A percentile compares a stretch with the other conserved stretches of the same genome.
These are phyloP conservation scores for Drosophila ironensis DNA, from an alignment of 1,140 invertebrate species.

Conservation along the genomic window DNA sequence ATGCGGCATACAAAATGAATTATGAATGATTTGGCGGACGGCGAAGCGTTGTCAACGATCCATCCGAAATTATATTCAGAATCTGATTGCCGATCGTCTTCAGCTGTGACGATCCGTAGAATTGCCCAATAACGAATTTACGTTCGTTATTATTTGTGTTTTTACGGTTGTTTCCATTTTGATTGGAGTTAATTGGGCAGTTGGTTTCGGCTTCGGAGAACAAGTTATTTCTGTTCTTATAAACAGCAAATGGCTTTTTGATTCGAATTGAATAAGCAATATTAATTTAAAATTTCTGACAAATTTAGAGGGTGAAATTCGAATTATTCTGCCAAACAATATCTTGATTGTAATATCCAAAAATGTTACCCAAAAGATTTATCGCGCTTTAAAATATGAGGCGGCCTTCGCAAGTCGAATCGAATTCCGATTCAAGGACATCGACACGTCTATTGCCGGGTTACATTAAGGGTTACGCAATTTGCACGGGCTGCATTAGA, in stretches of 20 bases:
- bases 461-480: constrained; percentile 58
- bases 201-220: constrained; percentile 2
- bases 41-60: constrained; percentile 12
- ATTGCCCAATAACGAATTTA: constrained; percentile 36
- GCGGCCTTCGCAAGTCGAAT: not conserved
- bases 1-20: constrained; percentile 75
- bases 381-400: not conserved
- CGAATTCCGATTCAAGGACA: constrained; percentile 41
- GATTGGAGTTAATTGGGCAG: constrained; percentile 34
- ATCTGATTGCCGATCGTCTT: constrained; percentile 11
- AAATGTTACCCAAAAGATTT: not conserved
- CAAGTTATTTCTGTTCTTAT: constrained; percentile 26
- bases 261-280: constrained; percentile 10
- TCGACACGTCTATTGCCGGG: not conserved
- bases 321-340: not conserved
- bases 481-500: constrained; percentile 31
- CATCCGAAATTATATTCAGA: constrained; percentile 24
- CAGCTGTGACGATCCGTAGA: constrained; percentile 14
- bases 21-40: constrained; percentile 69
- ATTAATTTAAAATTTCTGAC: not conserved
- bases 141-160: constrained; percentile 41
- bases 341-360: not conserved
- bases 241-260: constrained; percentile 12
- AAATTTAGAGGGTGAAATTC: not conserved
- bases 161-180: constrained; percentile 37